Evolutionary conservation across 2,797 vertebrate species (phyloP), one percentile per base, ranked within the genome.

Genomic region (Gambelia wislizenii): DNA sequence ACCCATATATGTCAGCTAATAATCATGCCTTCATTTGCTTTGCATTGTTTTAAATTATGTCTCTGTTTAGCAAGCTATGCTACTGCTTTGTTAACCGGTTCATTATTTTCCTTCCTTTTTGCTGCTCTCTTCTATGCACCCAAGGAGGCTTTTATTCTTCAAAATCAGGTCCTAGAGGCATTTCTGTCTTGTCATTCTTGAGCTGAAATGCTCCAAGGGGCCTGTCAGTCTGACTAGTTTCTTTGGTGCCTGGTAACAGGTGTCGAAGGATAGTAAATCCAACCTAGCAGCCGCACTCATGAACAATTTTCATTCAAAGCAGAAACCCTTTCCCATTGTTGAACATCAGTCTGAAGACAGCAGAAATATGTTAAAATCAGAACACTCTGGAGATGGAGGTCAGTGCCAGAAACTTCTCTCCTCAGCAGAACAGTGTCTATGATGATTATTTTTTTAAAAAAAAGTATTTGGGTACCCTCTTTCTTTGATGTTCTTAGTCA

Each of bases 221-320:
- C 77, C 83, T 94, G 79, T 92, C 90, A 94, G 74, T 64, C 33
- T 88, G 79, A 13, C 90, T 93, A 88, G 93, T 49, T 59, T 64
- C 93, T 83, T 81, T 85, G 82, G 85, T 91, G 90, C 61, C 91
- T 94, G 59, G 84, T 92, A 95, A 85, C 75, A 95, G 80, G 79
- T 89, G 87, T 87, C 83, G 87, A 86, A 91, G 75, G 81, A 91
- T 59, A 93, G 87, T 79, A 95, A 96, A 96, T 95, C 89, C 93
- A 94, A 92, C 49, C 42, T 80, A 94, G 84, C 76, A 93, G 87
- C 88, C 87, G 85, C 83, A 89, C 72, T 93, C 94, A 89, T 59
- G 75, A 94, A n/a, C 69, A 87, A 91, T 93, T 92, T 92, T 85
- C 85, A 94, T 92, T 92, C 87, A 93, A 95, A 94, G 89, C 74